Evolutionary conservation across 2,113 vertebrate genomes (phyloP).

Genomic region (Mormoops blainvillei): DNA sequence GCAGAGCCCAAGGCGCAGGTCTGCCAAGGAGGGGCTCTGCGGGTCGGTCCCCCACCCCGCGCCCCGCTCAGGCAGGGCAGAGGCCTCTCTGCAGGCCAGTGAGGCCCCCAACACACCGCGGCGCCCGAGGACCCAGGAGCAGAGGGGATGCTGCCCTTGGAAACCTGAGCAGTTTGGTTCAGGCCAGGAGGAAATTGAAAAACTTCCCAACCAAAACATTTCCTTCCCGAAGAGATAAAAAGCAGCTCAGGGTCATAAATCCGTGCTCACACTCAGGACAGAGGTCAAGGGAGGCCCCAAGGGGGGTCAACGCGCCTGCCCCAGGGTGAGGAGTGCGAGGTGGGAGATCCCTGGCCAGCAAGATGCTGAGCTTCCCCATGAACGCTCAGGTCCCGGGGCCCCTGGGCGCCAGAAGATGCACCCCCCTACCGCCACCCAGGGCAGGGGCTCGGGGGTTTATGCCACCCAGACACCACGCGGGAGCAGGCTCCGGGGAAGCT

Average conservation of each 20-base stretch:
- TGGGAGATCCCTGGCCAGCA: background rate
- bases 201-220: conserved; percentile 72
- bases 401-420: background rate
- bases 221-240: conserved; percentile 69
- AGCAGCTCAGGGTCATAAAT: conserved; percentile 60
- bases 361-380: background rate
- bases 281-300: conserved; percentile 52
- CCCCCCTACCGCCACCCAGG: rapidly evolving
- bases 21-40: background rate
- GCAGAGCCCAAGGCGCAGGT: background rate
- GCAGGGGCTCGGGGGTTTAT: rapidly evolving
- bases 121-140: background rate
- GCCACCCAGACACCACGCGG: rapidly evolving
- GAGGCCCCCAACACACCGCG: background rate
- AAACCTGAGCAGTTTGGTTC: conserved; percentile 61
- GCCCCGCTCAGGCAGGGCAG: too few relatives aligned
- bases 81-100: background rate
- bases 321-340: background rate
- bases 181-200: conserved; percentile 75
- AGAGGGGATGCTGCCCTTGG: conserved; percentile 5
- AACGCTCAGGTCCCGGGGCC: too few relatives aligned
- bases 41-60: background rate
- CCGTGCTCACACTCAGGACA: conserved; percentile 4
- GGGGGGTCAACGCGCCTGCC: background rate
- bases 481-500: too few relatives aligned